A percentile compares a stretch with the other conserved stretches of the same genome.
These are phyloP conservation scores for Thaleichthys pacificus DNA, from an alignment of 2,797 vertebrate species.

Conservation along the genomic window DNA sequence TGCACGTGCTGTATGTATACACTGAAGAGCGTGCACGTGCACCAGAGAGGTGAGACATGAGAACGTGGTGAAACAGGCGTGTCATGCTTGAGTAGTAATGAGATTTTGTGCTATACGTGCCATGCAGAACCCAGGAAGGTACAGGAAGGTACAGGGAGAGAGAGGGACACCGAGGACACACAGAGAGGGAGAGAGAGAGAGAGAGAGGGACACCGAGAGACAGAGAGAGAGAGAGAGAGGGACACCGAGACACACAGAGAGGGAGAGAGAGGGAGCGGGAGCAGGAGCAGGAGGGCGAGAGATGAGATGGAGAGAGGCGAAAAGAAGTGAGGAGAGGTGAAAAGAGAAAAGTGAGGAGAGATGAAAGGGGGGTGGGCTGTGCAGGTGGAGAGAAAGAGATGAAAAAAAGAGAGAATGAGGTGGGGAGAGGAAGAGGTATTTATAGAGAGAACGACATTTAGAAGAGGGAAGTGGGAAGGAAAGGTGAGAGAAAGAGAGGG, in stretches of 20 bases:
- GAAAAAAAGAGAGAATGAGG: conserved; percentile 37
- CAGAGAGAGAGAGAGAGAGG: conserved; percentile 6
- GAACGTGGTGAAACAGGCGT: conserved; percentile 26
- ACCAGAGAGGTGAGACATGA: conserved; percentile 23
- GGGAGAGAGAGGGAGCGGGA: too few relatives aligned
- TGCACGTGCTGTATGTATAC: conserved; percentile 2
- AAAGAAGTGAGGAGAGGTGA: conserved; percentile 30
- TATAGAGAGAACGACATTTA: not conserved
- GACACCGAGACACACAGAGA: conserved; percentile 22
- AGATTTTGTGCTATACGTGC: conserved; percentile 36
- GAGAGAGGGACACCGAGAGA: not conserved
- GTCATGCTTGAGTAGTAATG: conserved; percentile 50
- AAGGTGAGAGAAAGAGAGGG: not conserved
- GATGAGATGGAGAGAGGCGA: conserved; percentile 3
- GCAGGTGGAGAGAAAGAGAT: conserved; percentile 14
- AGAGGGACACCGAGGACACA: conserved; percentile 23
- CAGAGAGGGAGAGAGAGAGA: not conserved
- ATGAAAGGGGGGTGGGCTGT: not conserved
- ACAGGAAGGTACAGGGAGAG: conserved; percentile 26
- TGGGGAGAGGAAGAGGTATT: not conserved
- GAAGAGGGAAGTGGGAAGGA: too few relatives aligned
- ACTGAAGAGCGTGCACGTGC: not conserved
- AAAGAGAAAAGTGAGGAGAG: conserved; percentile 10
- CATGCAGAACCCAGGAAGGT: conserved; percentile 29
- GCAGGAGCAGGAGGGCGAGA: not conserved